These are phyloP conservation scores for Arion vulgaris DNA, from an alignment of 1,140 invertebrate species.

Conservation along the genomic window DNA sequence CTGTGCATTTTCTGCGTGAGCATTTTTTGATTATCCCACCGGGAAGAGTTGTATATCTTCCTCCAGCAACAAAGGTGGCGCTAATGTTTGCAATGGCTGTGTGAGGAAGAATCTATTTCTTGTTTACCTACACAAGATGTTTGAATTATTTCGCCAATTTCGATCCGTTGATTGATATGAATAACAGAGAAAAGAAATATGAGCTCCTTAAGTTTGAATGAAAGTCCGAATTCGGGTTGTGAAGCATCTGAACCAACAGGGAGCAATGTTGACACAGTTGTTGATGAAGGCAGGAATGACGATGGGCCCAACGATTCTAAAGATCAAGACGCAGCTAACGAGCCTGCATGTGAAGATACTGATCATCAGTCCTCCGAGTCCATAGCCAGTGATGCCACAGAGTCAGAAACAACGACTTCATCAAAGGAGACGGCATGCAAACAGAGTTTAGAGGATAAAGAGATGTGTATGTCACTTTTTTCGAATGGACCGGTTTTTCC, in stretches of 20 bases:
- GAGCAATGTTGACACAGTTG: not conserved
- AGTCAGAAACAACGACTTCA: not conserved
- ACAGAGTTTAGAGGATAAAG: not conserved
- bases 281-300: not conserved
- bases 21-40: not conserved
- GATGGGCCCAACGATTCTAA: not conserved
- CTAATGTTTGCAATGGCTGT: slow-evolving; percentile 39
- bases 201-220: slow-evolving; percentile 23
- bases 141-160: slow-evolving; percentile 19
- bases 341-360: not conserved
- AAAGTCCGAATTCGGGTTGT: not conserved
- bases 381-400: not conserved
- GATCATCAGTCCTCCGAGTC: not conserved
- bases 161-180: slow-evolving; percentile 29
- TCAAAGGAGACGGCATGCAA: not conserved
- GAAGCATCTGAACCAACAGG: not conserved
- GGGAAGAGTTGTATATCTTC: slow-evolving; percentile 35
- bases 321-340: not conserved
- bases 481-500: slow-evolving; percentile 33
- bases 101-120: slow-evolving; percentile 39
- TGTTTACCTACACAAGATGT: slow-evolving; percentile 28
- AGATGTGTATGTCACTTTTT: not conserved
- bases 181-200: not conserved
- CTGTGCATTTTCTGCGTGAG: no score
- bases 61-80: slow-evolving; percentile 33